These are phyloP conservation scores for Meloe dianella DNA, from an alignment of 2,888 invertebrate species.

Conservation along the genomic window DNA sequence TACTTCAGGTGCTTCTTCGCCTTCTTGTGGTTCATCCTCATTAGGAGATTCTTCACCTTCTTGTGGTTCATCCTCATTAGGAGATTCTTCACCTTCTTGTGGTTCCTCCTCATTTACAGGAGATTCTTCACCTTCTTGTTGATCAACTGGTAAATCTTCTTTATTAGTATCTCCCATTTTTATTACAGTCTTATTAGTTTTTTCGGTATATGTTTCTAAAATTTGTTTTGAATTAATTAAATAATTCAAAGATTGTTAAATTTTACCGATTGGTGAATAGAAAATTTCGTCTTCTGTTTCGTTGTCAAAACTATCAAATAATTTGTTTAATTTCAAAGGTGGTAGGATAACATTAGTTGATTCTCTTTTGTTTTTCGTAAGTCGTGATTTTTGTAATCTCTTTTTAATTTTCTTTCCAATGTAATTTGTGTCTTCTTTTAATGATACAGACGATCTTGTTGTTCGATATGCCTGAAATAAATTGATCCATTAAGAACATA, in stretches of 20 bases:
- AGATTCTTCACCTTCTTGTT: neutral
- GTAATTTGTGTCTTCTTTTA: neutral
- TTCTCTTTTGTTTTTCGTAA: neutral
- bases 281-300: conserved; percentile 36
- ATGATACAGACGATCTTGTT: conserved; percentile 1
- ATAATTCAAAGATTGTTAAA: conserved; percentile 20
- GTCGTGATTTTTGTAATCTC: neutral
- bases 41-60: neutral
- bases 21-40: neutral
- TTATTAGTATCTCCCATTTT: no score
- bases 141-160: no score
- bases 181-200: conserved; percentile 13
- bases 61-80: neutral
- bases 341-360: neutral
- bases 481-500: no score
- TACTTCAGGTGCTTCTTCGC: neutral
- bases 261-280: conserved; percentile 43
- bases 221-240: conserved; percentile 12
- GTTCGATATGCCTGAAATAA: neutral
- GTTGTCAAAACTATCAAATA: neutral
- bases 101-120: neutral
- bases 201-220: conserved; percentile 23
- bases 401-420: neutral
- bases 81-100: neutral
- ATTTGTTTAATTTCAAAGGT: neutral